Conservation (phyloP, 2,888 invertebrate species). For the Troglohyphantes excavatus region DNA sequence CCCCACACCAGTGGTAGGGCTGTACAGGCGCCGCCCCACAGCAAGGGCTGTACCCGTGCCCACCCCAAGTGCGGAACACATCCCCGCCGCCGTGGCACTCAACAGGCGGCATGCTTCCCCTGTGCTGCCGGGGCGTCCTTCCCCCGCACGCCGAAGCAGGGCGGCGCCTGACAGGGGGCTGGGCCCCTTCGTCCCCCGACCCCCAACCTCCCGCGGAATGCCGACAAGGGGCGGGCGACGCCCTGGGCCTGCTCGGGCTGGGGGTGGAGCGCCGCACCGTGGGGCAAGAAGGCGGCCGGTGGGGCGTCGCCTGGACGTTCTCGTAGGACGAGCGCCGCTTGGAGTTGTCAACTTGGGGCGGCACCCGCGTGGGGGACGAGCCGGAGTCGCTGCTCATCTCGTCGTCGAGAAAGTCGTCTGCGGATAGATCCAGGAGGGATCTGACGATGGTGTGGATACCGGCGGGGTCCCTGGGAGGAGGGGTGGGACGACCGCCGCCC, state of each 20-base stretch:
- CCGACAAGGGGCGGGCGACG: constrained; percentile 7
- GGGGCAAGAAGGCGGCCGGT: constrained; percentile 7
- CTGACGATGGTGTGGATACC: constrained; percentile 74
- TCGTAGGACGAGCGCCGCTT: constrained; percentile 70
- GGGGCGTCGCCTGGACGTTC: constrained; percentile 57
- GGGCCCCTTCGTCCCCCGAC: neutral
- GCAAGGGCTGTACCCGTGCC: neutral
- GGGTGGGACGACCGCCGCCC: constrained; percentile 51
- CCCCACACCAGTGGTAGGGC: constrained; percentile 69
- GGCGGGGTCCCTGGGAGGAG: constrained; percentile 70
- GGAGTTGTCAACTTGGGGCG: neutral
- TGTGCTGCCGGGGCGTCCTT: constrained; percentile 38
- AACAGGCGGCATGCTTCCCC: constrained; percentile 67
- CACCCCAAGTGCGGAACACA: neutral
- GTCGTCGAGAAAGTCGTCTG: constrained; percentile 18
- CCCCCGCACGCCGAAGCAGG: constrained; percentile 61
- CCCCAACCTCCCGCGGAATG: constrained; percentile 6
- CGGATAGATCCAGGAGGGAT: constrained; percentile 23
- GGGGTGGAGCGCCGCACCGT: constrained; percentile 46
- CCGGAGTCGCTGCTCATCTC: constrained; percentile 77
- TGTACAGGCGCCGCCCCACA: constrained; percentile 22
- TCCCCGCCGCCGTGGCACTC: constrained; percentile 43
- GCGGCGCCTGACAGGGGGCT: constrained; percentile 43
- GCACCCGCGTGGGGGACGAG: constrained; percentile 36
- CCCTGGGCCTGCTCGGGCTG: constrained; percentile 10